Evolutionary conservation across 2,888 invertebrate genomes (phyloP), one percentile per base, ranked within the genome.

Genomic region (Aricia artaxerxes): DNA sequence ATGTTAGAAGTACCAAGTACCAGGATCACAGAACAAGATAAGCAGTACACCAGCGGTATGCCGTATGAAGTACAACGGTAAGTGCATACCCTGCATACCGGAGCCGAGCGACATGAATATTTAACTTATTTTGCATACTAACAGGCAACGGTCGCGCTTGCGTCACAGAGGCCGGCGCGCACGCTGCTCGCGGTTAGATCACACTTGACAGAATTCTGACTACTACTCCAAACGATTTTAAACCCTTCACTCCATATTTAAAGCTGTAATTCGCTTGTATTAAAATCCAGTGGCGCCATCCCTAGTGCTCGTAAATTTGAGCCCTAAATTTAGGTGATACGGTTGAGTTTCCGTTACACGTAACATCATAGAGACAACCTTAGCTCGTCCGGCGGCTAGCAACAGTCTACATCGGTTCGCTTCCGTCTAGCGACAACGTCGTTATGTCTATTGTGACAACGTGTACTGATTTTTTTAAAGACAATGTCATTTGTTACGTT

Each of bases 71-170:
- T 31, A 24, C 53, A 87, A 89, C 89, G 88, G 90, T 88, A 89
- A 87, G 88, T 87, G 87, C 88, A 88, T 87, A 80, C 86, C 85
- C 87, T 87, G 87, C 88, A 88, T 87, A 80, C 86, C 85, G 83
- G 84, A 83, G 84, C 83, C 84, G 84, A 82, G 85, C 87, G 86
- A 87, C 89, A 88, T 87, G 87, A 89, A 90, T 89, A 90, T 90
- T 89, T 89, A 87, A 89, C 89, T 89, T 89, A 91, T 89, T 92
- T 91, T 91, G 92, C 92, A 92, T 93, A 91, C 90, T 89, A 91
- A 92, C 89, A 88, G 89, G 90, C 89, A 89, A 90, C 90, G 89
- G 90, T 86, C 38, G 69, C 69, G 69, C 69, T 69, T 69, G 69
- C 69, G 69, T 69, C 69, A 69, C 69, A 35, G 35, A 69, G 69